Percentiles rank a stretch among this genome's conserved stretches.
Conservation (phyloP, 2,797 vertebrate species). For the Rhodeus uyekii region DNA sequence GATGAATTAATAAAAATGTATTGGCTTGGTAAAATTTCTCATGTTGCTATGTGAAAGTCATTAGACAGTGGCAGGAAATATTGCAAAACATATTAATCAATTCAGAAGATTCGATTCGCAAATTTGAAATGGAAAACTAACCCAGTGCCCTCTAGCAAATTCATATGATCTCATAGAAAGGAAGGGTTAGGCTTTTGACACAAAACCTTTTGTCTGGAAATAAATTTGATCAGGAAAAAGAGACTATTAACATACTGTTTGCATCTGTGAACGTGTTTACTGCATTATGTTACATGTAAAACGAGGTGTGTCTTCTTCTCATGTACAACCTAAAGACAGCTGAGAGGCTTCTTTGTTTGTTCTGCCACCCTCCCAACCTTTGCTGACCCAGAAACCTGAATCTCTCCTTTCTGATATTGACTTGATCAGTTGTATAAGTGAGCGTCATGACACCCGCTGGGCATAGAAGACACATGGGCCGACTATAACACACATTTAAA, state of each 20-base stretch:
- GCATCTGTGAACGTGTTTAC: background rate
- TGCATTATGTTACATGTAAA: constrained; percentile 32
- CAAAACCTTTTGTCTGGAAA: constrained; percentile 17
- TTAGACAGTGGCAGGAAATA: background rate
- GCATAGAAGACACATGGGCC: background rate
- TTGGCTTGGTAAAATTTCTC: background rate
- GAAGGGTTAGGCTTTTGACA: too few species aligned
- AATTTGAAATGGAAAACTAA: background rate
- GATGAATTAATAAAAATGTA: background rate
- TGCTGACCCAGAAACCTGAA: constrained; percentile 33
- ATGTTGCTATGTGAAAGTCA: background rate
- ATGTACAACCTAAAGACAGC: background rate
- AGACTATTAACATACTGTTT: constrained; percentile 5
- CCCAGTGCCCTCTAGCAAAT: background rate
- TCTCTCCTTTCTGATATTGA: constrained; percentile 9
- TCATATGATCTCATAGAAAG: background rate
- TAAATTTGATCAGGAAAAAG: background rate
- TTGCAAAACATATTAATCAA: constrained; percentile 13
- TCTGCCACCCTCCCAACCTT: constrained; percentile 18
- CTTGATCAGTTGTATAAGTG: background rate
- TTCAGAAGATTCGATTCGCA: background rate
- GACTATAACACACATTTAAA: background rate
- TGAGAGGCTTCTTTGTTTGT: constrained; percentile 12
- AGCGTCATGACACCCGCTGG: background rate
- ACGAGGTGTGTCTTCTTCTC: background rate